Percentiles rank a stretch among this genome's conserved stretches.
Evolutionary conservation across 2,888 invertebrate species (phyloP).

Genomic region (Callinectes sapidus): DNA sequence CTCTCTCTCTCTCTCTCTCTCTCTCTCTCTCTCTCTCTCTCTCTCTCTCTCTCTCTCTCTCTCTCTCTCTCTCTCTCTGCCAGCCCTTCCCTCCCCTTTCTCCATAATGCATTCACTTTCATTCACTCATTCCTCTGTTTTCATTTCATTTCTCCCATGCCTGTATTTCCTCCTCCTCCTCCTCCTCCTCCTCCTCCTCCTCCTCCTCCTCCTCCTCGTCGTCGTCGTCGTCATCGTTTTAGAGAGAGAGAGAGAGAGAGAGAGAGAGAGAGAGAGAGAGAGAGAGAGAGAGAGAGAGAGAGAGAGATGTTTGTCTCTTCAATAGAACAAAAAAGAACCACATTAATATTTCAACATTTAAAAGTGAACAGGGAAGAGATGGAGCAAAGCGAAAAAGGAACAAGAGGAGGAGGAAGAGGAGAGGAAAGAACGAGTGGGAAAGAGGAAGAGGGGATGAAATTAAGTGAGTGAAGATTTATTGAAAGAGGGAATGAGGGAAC

Average conservation of each 20-base stretch:
- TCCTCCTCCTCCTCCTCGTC: not conserved
- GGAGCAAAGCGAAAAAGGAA: too few relatives aligned
- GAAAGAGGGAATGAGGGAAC: not conserved
- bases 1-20: conserved; percentile 16
- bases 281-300: not conserved
- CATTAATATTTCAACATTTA: not conserved
- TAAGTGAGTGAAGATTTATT: not conserved
- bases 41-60: not conserved
- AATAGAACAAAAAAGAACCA: not conserved
- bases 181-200: not conserved
- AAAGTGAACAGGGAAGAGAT: too few relatives aligned
- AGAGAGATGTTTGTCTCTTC: not conserved
- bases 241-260: conserved; percentile 13
- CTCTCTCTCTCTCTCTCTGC: not conserved
- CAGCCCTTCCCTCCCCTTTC: not conserved
- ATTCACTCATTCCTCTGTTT: not conserved
- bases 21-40: conserved; percentile 5
- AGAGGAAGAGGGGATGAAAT: not conserved
- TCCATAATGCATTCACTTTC: not conserved
- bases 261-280: not conserved
- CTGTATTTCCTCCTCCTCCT: not conserved
- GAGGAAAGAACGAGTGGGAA: not conserved
- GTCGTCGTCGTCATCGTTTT: not conserved
- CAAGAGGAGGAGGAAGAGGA: too few relatives aligned
- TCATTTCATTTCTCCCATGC: not conserved